A percentile compares a stretch with the other conserved stretches of the same genome.
Conservation (phyloP, 2,797 vertebrate genomes). For the Onychomys torridus region DNA sequence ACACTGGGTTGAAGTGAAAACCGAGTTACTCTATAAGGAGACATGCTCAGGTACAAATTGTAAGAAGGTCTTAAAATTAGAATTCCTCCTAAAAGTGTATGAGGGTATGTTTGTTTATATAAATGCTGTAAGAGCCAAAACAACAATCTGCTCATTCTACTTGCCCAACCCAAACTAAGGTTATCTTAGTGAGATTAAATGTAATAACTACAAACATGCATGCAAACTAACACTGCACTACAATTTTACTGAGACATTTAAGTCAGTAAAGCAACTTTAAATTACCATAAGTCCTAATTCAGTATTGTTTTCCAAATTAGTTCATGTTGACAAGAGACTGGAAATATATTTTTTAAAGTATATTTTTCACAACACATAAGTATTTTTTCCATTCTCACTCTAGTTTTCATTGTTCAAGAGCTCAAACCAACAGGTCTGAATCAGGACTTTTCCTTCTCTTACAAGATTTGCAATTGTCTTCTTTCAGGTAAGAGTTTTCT, state of each 20-base stretch:
- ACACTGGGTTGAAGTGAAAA: slow-evolving; percentile 29
- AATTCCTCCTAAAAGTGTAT: slow-evolving; percentile 47
- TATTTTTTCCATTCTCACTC: slow-evolving; percentile 26
- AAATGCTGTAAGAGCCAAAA: slow-evolving; percentile 6
- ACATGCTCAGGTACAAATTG: slow-evolving; percentile 6
- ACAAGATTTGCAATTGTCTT: not conserved
- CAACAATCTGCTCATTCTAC: not conserved
- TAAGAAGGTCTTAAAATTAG: slow-evolving; percentile 56
- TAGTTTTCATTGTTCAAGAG: not conserved
- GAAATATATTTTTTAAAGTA: slow-evolving; percentile 48
- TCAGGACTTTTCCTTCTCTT: not conserved
- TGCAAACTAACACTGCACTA: not conserved
- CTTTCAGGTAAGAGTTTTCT: slow-evolving; percentile 28
- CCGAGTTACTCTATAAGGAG: slow-evolving; percentile 19
- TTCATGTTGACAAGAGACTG: slow-evolving; percentile 41
- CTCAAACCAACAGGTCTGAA: not conserved
- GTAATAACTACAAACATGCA: slow-evolving; percentile 12
- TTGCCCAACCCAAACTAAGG: not conserved
- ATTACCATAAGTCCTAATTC: not conserved
- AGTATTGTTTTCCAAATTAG: not conserved
- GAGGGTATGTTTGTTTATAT: not conserved
- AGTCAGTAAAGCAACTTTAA: slow-evolving; percentile 22
- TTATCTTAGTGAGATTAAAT: slow-evolving; percentile 1
- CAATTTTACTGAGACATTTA: slow-evolving; percentile 13
- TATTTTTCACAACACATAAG: not conserved